Conservation (phyloP, 1,140 invertebrate genomes). For the Campoletis sonorensis region DNA sequence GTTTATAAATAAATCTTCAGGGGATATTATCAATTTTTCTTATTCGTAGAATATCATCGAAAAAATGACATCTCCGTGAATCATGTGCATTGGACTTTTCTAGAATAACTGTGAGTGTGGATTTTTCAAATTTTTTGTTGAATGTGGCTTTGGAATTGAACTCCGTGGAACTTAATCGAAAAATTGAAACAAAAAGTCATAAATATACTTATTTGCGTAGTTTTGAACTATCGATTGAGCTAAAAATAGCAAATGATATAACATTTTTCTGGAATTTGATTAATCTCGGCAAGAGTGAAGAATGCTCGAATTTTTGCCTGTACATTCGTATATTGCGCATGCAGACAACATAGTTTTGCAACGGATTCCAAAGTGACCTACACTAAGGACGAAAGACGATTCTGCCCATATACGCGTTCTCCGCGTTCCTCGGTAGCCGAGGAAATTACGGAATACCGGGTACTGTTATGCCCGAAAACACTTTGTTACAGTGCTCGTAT, state of each 20-base stretch:
- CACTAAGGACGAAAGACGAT: neutral
- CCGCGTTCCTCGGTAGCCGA: neutral
- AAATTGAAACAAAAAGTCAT: too few species aligned
- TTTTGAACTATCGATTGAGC: too few species aligned
- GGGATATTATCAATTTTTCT: neutral
- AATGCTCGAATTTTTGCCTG: neutral
- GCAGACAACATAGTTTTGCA: neutral
- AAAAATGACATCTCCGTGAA: neutral
- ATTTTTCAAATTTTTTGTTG: too few species aligned
- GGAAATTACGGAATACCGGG: constrained; percentile 1
- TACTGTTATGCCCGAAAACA: neutral
- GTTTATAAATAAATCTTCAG: neutral
- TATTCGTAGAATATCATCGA: neutral
- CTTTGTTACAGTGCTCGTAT: constrained; percentile 12
- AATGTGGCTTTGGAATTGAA: too few species aligned
- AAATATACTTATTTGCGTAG: too few species aligned
- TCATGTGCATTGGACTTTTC: too few species aligned
- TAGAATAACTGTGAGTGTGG: too few species aligned
- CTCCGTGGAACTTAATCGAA: too few species aligned
- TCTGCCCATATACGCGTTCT: neutral
- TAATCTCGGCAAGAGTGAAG: neutral
- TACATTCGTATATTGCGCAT: neutral
- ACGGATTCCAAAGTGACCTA: neutral
- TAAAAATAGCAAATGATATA: neutral
- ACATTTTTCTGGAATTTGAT: neutral